Evolutionary conservation across 2,888 invertebrate genomes (phyloP), one percentile per base, ranked within the genome.

Genomic region (Melinaea marsaeus): DNA sequence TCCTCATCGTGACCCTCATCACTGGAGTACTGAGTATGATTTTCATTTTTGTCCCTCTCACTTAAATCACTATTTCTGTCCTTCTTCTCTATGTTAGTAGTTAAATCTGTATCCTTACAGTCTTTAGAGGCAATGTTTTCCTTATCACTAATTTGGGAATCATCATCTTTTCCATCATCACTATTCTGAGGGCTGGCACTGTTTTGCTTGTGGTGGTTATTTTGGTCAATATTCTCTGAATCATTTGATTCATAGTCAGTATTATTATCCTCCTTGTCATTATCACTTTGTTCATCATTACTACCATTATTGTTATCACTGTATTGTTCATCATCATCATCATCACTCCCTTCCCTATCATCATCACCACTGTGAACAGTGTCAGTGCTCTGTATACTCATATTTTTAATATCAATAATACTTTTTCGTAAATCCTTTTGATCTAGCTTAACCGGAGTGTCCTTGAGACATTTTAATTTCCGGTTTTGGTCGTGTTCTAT

Each of bases 361-460:
- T 22, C 67, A 33, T 70, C 65, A 35, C 62, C 64, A 45, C 65
- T 63, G 46, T 69, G 64, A 57, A 69, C 66, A 56, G 66, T 71
- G 57, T 63, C 61, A 59, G 71, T 71, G 56, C 61, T 73, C 64
- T 70, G 63, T 55, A 70, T 66, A 55, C 71, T 74, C 69, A 73
- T 69, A 60, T 71, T 70, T 58, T 60, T 59, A 35, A 66, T 51
- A 55, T 71, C 34, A 42, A 58, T 13, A 7, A 57, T 32, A 35
- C 62, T 65, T 13, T 37, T 64, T 57, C 62, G 3, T 60, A 62
- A 68, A 54, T 51, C 51, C 11, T 51, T 51, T 9, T 22, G 61
- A 7, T 71, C 74, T 56, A 83, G 74, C 74, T 86, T 89, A 2
- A 81, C 68, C 0, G 90, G 90, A 4, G 90, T 90, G 13, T 84